A percentile compares a stretch with the other conserved stretches of the same genome.
phyloP scores from a whole-genome alignment of 2,797 vertebrate genomes.

The Numenius phaeopus region DNA sequence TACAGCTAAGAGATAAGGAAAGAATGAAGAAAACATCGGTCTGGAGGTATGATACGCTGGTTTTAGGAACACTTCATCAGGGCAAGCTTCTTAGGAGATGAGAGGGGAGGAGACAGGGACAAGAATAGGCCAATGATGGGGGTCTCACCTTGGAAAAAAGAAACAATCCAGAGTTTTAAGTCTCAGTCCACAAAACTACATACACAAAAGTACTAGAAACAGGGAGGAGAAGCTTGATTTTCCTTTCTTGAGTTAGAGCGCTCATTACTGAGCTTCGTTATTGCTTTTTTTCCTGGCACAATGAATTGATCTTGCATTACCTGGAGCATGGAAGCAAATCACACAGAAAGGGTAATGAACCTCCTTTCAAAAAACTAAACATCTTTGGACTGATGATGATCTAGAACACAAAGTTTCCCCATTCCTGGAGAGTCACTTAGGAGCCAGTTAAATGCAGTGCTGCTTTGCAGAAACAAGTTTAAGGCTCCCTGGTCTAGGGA shows the following conservation, averaged over 20 bases:
- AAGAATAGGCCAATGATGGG: neutral
- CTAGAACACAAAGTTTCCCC: neutral
- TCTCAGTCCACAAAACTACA: neutral
- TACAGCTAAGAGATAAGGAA: neutral
- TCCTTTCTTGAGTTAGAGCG: neutral
- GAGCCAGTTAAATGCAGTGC: neutral
- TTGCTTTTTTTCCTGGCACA: neutral
- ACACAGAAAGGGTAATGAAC: neutral
- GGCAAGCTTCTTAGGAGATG: neutral
- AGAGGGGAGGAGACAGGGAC: neutral
- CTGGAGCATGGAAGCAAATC: neutral
- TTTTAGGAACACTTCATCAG: neutral
- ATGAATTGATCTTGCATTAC: neutral
- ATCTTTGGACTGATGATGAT: neutral
- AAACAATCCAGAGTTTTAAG: neutral
- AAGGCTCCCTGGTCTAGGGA: neutral
- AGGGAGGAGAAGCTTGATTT: neutral
- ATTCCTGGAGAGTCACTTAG: neutral
- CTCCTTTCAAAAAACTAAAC: neutral
- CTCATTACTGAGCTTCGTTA: neutral
- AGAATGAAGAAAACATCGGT: neutral
- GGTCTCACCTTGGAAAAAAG: neutral
- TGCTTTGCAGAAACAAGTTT: neutral
- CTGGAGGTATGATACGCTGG: neutral
- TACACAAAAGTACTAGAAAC: neutral